A percentile compares a stretch with the other conserved stretches of the same genome.
phyloP scores from a whole-genome alignment of 1,140 invertebrate genomes.

The Latrodectus geometricus region DNA sequence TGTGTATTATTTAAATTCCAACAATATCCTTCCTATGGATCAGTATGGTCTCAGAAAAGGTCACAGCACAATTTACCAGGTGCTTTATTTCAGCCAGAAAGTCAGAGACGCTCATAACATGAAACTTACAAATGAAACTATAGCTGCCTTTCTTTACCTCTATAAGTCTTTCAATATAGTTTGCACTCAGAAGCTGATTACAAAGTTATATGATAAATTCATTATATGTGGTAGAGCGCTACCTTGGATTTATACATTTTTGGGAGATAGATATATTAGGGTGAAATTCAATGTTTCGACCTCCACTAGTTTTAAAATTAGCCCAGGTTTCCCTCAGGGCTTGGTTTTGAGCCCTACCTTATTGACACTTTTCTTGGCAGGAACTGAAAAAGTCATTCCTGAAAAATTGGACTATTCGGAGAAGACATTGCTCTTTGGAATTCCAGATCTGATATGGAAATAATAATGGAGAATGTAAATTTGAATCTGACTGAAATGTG shows the following conservation, averaged over 20 bases:
- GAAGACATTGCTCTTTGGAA: not conserved
- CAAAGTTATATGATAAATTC: not conserved
- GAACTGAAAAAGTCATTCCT: not conserved
- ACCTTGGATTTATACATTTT: not conserved
- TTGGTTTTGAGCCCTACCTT: not conserved
- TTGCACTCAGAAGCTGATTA: not conserved
- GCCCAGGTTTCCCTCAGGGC: no score
- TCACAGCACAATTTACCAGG: no score
- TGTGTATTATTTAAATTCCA: not conserved
- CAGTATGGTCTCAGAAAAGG: no score
- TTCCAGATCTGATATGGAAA: not conserved
- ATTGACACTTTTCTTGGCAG: not conserved
- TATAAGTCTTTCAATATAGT: no score
- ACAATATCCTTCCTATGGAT: not conserved
- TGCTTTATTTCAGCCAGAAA: no score
- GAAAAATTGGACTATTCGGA: not conserved
- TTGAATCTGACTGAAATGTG: not conserved
- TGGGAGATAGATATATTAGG: no score
- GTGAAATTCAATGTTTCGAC: no score
- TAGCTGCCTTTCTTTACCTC: no score
- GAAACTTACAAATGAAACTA: no score
- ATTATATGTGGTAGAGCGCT: not conserved
- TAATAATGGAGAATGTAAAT: not conserved
- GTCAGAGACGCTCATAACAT: no score
- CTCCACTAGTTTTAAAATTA: no score